phyloP scores from a whole-genome alignment of 2,113 vertebrate species.

The Tor tambroides region DNA sequence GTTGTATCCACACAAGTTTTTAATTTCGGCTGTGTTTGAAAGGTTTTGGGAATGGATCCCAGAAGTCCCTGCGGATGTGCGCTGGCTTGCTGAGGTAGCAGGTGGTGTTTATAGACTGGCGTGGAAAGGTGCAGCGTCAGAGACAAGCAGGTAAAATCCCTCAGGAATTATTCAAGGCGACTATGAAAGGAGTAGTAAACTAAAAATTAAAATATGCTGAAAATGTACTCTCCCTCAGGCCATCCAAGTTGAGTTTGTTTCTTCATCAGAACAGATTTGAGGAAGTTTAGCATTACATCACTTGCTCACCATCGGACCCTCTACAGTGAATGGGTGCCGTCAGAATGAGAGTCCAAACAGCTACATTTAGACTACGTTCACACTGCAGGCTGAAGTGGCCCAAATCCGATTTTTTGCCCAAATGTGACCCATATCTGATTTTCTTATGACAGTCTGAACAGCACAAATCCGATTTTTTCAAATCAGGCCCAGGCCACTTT shows the following conservation, averaged over 20 bases:
- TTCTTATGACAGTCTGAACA: too few species aligned
- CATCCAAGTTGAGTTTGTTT: not conserved
- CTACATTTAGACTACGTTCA: too few species aligned
- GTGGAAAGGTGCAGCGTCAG: conserved; percentile 61
- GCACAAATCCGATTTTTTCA: too few species aligned
- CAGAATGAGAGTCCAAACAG: not conserved
- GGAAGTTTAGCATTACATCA: not conserved
- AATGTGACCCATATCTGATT: too few species aligned
- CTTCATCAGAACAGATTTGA: not conserved
- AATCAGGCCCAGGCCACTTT: too few species aligned
- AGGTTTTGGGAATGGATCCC: conserved; percentile 90
- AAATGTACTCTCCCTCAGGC: not conserved
- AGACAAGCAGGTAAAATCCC: conserved; percentile 56
- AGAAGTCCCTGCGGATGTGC: conserved; percentile 83
- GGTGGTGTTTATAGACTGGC: conserved; percentile 76
- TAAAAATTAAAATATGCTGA: not conserved
- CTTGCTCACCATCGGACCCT: not conserved
- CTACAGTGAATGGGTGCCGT: not conserved
- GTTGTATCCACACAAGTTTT: not conserved
- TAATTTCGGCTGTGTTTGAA: not conserved
- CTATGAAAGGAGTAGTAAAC: not conserved
- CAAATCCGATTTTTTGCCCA: too few species aligned
- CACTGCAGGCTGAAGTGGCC: too few species aligned
- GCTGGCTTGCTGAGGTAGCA: conserved; percentile 80
- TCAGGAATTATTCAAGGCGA: not conserved